Base-by-base conservation (phyloP, 2,113 vertebrate species). In the Gadus chalcogrammus region DNA sequence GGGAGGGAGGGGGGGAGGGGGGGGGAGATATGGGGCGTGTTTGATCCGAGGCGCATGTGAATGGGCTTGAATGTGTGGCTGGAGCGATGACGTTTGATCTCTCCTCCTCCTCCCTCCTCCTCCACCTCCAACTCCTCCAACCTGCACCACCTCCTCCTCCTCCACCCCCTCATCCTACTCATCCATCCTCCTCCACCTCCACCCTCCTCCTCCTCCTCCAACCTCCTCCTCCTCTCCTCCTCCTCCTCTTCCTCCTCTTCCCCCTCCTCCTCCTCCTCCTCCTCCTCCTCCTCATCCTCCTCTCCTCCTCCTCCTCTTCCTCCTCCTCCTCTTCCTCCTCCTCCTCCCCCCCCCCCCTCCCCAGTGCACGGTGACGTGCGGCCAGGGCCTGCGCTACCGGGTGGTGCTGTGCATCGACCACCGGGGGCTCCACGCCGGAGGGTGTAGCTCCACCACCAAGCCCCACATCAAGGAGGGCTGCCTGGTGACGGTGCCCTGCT, bases 381-480 rank as follows among this genome's bases (percentile, higher is more conserved):
- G 97, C 58, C 95, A 98, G 77, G 97, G 97, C 12, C 94, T 98
- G 71, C 92, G 94, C 79, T 99, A 99, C 80, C 93, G 97, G 31
- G 97, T 99, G 66, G 97, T 99, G 67, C 90, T 99, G 48, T 99
- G 97, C 88, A 96, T 98, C 59, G 95, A 99, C 84, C 92, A 98
- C 83, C 91, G 95, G 42, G 97, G 97, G 0, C 90, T 95, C 70
- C 97, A 99, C 56, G 95, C 95, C 1, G 97, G 97, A 60, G 97
- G 97, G 53, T 99, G 97, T 77, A 96, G 92, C 75, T 86, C 93
- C 59, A 94, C 95, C 88, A 94, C 94, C 81, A 99, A 99, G 81
- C 97, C 97, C 31, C 96, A 98, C 86, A 95, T 99, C 79, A 99
- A 99, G 82, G 96, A 99, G 85, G 96, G 98, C 85, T 99, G 97